Base-by-base conservation (phyloP, 2,888 invertebrate genomes). In the Spodoptera exigua region DNA sequence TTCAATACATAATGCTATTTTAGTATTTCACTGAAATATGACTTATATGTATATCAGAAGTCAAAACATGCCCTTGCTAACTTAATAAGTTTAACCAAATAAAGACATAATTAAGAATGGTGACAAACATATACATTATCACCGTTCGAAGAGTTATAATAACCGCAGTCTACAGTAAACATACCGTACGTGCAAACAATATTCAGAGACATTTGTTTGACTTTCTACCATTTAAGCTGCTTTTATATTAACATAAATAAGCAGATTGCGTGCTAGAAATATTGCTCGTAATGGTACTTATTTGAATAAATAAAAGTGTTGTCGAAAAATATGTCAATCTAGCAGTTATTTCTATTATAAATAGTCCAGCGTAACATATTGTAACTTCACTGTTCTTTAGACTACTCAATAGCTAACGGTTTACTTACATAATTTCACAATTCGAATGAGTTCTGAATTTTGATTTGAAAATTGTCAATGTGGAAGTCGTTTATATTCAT, bases 101-200 rank as follows among this genome's bases (percentile, higher is more conserved):
- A 5, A 21, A 4, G 3, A 21, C 7, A 7, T 21, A 21, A 21
- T 7, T 4, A 1, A 27, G 9, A 9, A 27, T 27, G 27, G 1
- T 27, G 9, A 27, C 27, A 27, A 27, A 27, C 7, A 37, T 27
- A 44, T 37, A 49, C 51, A 46, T 64, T 70, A 70, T 63, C 47
- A 51, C 17, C 4, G 32, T 56, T 36, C 27, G 27, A 27, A 9
- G 27, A 27, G 27, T 27, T 27, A 5, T 9, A 27, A 35, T 16
- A 70, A 67, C 57, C 64, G 58, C n/a, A n/a, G n/a, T 58, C 65
- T 46, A 57, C 14, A 47, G 43, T 52, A 65, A 63, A 63, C 51
- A 66, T 37, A 34, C 70, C 64, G 39, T 56, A 51, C 71, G 65
- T 64, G 43, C 71, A 57, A 65, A 40, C 36, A 57, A 52, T 11